A percentile compares a stretch with the other conserved stretches of the same genome.
phyloP scores from a whole-genome alignment of 2,797 vertebrate species.

The Cossypha caffra region DNA sequence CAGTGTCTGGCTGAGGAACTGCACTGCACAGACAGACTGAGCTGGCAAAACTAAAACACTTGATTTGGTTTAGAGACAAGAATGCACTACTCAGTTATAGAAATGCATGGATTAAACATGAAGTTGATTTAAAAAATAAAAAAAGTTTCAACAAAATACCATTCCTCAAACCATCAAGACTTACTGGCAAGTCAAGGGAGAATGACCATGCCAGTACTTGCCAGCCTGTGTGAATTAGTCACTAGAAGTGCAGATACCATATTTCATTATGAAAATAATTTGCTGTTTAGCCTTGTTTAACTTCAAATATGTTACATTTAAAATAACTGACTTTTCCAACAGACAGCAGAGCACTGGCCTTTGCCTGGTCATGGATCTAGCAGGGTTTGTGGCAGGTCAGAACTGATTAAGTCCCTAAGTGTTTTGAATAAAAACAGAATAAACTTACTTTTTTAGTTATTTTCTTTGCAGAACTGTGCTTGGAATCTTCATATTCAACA shows the following conservation, averaged over 20 bases:
- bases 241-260: neutral
- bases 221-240: neutral
- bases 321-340: neutral
- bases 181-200: neutral
- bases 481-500: conserved; percentile 62
- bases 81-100: neutral
- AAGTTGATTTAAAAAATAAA: neutral
- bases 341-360: neutral
- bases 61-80: neutral
- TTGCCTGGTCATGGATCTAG: neutral
- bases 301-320: neutral
- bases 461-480: conserved; percentile 12
- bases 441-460: conserved; percentile 62
- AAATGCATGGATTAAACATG: neutral
- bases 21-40: neutral
- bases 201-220: neutral
- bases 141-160: neutral
- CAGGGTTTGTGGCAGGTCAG: neutral
- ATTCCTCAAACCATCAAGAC: neutral
- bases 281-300: neutral
- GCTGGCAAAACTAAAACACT: neutral
- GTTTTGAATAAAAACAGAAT: neutral
- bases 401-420: neutral
- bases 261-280: neutral
- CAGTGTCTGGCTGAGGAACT: neutral